Percentiles rank a stretch among this genome's conserved stretches.
phyloP scores from a whole-genome alignment of 2,113 vertebrate genomes.

The Mus spicilegus region DNA sequence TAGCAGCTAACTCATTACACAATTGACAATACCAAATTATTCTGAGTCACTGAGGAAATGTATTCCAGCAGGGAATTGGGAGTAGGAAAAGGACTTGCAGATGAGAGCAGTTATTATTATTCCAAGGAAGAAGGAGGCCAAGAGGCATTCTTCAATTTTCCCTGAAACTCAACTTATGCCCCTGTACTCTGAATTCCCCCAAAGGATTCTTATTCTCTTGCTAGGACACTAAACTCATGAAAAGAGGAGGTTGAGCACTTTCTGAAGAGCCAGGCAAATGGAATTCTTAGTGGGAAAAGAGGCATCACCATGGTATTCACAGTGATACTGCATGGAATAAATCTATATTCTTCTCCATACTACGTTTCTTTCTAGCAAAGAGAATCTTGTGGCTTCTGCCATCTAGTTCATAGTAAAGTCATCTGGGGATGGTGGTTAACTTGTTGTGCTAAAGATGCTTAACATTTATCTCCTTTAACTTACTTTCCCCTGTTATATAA shows the following conservation, averaged over 20 bases:
- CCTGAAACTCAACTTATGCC: not conserved
- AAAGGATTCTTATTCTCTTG: not conserved
- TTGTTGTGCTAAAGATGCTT: not conserved
- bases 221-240: not conserved
- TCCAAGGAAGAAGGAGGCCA: not conserved
- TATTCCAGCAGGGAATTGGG: not conserved
- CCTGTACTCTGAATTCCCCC: not conserved
- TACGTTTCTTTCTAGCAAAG: not conserved
- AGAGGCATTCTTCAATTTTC: not conserved
- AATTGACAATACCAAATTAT: conserved; percentile 36
- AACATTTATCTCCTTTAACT: not conserved
- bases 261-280: not conserved
- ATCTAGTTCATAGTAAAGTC: not conserved
- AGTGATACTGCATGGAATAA: not conserved
- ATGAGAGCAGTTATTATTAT: not conserved
- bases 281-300: not conserved
- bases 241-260: not conserved
- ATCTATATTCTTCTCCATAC: not conserved
- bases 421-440: not conserved
- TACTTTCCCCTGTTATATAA: not conserved
- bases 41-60: conserved; percentile 21
- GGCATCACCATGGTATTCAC: no score
- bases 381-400: not conserved
- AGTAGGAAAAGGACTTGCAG: not conserved
- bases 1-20: conserved; percentile 58